A percentile compares a stretch with the other conserved stretches of the same genome.
Conservation (phyloP, 1,140 invertebrate species). For the Prorops nasuta region DNA sequence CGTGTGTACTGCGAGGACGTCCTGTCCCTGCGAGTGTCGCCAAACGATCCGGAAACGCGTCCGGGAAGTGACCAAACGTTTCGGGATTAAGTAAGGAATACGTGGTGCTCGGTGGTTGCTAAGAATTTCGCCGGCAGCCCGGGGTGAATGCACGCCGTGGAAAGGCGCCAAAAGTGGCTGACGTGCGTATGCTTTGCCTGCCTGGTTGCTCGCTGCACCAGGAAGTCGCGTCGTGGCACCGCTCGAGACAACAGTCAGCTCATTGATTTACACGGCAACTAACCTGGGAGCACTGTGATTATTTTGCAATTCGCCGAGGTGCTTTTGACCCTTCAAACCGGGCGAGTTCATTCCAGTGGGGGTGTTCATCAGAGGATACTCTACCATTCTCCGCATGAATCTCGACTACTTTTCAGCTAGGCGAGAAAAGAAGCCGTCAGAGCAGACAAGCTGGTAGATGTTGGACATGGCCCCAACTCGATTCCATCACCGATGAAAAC, state of each 20-base stretch:
- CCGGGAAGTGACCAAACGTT: background rate
- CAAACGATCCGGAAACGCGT: no score
- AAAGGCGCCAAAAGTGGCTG: conserved; percentile 42
- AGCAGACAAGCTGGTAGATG: background rate
- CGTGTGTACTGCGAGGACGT: background rate
- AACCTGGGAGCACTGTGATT: conserved; percentile 13
- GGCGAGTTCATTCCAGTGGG: conserved; percentile 47
- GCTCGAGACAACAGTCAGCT: background rate
- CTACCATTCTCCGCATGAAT: background rate
- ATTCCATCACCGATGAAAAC: background rate
- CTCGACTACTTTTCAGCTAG: conserved; percentile 13
- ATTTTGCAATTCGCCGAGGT: conserved; percentile 41
- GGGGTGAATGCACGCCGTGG: conserved; percentile 43
- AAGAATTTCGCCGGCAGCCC: background rate
- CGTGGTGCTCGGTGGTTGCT: background rate
- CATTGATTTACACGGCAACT: background rate
- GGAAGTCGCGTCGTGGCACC: background rate
- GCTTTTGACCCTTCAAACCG: conserved; percentile 48
- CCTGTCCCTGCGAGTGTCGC: background rate
- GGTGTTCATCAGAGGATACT: conserved; percentile 22
- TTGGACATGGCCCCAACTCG: conserved; percentile 7
- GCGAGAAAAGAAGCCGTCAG: background rate
- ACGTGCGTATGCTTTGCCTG: background rate
- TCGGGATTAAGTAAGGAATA: background rate
- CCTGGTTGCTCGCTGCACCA: background rate